phyloP scores from a whole-genome alignment of 2,113 vertebrate genomes.

The Melanotaenia duboulayi region DNA sequence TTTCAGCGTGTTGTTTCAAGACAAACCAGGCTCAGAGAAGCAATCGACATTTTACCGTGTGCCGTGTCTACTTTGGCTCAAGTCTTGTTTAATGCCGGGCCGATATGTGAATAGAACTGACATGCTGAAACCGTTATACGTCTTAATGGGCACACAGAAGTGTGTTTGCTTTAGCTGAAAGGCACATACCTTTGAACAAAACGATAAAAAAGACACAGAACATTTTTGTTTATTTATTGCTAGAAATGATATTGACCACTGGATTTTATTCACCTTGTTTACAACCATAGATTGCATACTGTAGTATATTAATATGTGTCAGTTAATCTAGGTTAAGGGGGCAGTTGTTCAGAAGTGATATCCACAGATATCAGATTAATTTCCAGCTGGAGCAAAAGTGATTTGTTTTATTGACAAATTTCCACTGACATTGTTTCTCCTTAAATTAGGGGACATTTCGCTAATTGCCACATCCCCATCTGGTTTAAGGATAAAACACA shows the following conservation, averaged over 20 bases:
- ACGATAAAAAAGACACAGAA: background rate
- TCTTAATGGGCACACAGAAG: slow-evolving; percentile 42
- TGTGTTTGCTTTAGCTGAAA: slow-evolving; percentile 2
- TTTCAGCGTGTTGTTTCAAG: slow-evolving; percentile 22
- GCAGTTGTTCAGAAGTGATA: background rate
- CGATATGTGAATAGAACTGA: slow-evolving; percentile 37
- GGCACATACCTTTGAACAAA: slow-evolving; percentile 4
- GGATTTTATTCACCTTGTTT: slow-evolving; percentile 3
- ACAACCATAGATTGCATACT: slow-evolving; percentile 3
- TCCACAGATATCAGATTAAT: slow-evolving; percentile 31
- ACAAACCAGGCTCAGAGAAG: slow-evolving; percentile 30
- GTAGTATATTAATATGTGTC: too few species aligned
- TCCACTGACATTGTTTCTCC: slow-evolving; percentile 50
- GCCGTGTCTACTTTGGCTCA: slow-evolving; percentile 44
- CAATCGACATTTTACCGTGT: slow-evolving; percentile 60
- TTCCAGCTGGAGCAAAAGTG: slow-evolving; percentile 23
- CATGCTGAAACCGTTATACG: slow-evolving; percentile 11
- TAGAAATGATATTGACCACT: background rate
- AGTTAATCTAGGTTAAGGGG: background rate
- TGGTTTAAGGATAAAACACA: slow-evolving; percentile 71
- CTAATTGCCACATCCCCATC: slow-evolving; percentile 72
- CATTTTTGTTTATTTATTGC: slow-evolving; percentile 12
- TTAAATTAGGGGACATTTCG: slow-evolving; percentile 72
- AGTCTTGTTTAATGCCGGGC: slow-evolving; percentile 36
- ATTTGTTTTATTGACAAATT: slow-evolving; percentile 51